Conservation (phyloP, 2,888 invertebrate species). For the Seira ritae region DNA sequence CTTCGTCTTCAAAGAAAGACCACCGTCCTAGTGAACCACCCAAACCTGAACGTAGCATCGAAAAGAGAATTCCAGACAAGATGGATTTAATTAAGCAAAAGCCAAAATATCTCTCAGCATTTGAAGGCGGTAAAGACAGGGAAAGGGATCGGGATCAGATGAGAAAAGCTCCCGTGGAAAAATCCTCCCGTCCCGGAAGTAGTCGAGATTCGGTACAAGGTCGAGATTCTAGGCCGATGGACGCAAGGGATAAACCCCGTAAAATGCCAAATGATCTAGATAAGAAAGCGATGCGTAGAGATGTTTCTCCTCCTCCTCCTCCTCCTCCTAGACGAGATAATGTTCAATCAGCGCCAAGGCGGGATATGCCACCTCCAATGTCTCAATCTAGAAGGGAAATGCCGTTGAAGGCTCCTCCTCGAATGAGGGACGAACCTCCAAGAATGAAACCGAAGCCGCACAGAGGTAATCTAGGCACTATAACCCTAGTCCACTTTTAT, state of each 20-base stretch:
- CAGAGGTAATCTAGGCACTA: too few relatives aligned
- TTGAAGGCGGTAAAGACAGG: constrained; percentile 20
- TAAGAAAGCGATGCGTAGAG: too few relatives aligned
- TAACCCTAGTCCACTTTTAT: too few relatives aligned
- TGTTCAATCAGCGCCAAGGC: too few relatives aligned
- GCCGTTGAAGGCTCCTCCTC: constrained; percentile 17
- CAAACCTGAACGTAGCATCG: background rate
- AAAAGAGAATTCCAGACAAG: background rate
- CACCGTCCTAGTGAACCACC: too few relatives aligned
- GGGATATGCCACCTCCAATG: background rate
- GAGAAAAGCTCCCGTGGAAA: background rate
- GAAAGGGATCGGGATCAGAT: constrained; percentile 23
- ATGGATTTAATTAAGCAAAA: constrained; percentile 28
- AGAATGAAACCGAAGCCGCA: constrained; percentile 20
- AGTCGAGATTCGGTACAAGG: constrained; percentile 36
- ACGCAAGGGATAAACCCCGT: background rate
- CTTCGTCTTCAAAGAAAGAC: too few relatives aligned
- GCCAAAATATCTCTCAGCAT: constrained; percentile 25
- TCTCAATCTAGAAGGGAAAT: background rate
- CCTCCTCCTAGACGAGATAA: too few relatives aligned
- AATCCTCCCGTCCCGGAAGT: constrained; percentile 1
- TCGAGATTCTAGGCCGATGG: background rate
- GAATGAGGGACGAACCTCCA: constrained; percentile 26
- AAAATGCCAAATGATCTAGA: too few relatives aligned
- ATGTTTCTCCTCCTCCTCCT: too few relatives aligned